These are phyloP conservation scores for Danio choprae DNA, from an alignment of 2,797 vertebrate species.

Conservation along the genomic window DNA sequence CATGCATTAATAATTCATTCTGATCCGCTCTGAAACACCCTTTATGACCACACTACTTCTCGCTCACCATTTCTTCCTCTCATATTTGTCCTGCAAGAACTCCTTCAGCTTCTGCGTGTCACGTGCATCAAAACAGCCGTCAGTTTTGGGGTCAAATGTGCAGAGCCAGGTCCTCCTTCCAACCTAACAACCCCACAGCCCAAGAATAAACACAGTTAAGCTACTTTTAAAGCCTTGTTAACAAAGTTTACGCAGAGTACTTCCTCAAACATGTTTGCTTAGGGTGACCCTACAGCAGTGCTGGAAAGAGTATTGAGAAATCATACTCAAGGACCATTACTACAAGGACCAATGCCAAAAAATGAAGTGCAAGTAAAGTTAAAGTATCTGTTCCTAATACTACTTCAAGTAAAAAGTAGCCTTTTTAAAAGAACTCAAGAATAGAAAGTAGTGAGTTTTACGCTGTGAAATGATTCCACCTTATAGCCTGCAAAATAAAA, in stretches of 20 bases:
- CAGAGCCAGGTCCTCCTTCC: slow-evolving; percentile 91
- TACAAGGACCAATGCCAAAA: no score
- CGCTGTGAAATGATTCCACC: no score
- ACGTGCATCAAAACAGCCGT: slow-evolving; percentile 84
- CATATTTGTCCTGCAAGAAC: slow-evolving; percentile 93
- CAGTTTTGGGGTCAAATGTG: slow-evolving; percentile 85
- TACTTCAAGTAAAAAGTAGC: no score
- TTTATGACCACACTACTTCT: neutral
- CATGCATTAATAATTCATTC: neutral
- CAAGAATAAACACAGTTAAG: slow-evolving; percentile 14
- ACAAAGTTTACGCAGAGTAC: neutral
- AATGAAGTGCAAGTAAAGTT: no score
- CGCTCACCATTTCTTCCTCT: slow-evolving; percentile 92
- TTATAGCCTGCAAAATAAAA: no score
- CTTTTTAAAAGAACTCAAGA: no score
- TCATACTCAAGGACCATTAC: no score
- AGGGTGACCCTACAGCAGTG: neutral
- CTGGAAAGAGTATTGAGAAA: no score
- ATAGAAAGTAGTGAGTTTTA: no score
- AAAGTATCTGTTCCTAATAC: no score
- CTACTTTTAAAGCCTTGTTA: slow-evolving; percentile 1
- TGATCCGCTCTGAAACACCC: neutral
- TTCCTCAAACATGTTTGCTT: neutral
- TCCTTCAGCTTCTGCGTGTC: slow-evolving; percentile 92
- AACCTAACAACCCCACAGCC: slow-evolving; percentile 71